These are phyloP conservation scores for Buphagus erythrorhynchus DNA, from an alignment of 2,797 vertebrate species.

Conservation along the genomic window DNA sequence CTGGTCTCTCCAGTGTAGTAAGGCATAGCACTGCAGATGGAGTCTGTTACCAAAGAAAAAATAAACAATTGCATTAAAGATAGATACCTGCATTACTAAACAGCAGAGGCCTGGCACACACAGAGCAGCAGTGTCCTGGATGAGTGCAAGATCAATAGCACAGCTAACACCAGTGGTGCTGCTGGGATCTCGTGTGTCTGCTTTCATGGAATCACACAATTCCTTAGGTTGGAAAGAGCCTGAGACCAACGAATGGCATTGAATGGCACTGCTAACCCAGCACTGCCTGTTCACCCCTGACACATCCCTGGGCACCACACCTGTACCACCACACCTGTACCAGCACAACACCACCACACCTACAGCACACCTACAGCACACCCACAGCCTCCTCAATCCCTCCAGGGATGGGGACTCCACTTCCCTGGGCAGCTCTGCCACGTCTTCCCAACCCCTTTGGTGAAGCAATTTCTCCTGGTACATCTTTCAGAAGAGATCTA, in stretches of 20 bases:
- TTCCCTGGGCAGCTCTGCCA: neutral
- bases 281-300: neutral
- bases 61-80: neutral
- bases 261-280: neutral
- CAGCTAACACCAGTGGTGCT: neutral
- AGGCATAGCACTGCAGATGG: neutral
- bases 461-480: neutral
- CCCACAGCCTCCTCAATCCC: rapidly evolving
- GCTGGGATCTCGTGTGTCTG: neutral
- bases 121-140: rapidly evolving
- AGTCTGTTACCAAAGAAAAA: neutral
- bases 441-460: neutral
- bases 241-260: rapidly evolving
- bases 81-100: neutral
- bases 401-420: neutral
- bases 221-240: neutral
- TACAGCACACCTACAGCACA: no score
- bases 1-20: neutral
- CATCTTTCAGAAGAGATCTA: neutral
- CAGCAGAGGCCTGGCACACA: neutral
- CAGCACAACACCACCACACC: no score
- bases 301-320: neutral
- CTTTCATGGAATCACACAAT: neutral
- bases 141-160: neutral
- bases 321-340: no score